Evolutionary conservation across 2,797 vertebrate genomes (phyloP).

Genomic region (Aphelocoma californica): DNA sequence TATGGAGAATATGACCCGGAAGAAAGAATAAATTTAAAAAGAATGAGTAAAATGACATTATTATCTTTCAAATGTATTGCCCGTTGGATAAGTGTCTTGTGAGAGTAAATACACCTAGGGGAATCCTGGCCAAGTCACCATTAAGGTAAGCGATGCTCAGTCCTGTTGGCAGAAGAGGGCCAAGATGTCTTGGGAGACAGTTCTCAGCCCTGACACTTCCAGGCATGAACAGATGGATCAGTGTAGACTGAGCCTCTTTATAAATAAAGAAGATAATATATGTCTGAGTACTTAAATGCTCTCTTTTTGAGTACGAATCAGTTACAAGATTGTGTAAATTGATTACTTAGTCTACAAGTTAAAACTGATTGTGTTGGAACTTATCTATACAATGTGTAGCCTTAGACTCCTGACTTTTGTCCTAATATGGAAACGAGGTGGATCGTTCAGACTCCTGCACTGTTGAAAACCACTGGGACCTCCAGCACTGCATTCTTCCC

Average conservation of each 20-base stretch:
- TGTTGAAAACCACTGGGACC: background rate
- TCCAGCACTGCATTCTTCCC: background rate
- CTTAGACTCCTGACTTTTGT: background rate
- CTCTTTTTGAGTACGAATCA: background rate
- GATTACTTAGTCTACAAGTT: background rate
- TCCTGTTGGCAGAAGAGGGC: background rate
- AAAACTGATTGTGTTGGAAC: background rate
- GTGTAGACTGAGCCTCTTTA: background rate
- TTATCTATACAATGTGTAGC: background rate
- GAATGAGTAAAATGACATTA: background rate
- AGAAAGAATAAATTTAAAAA: background rate
- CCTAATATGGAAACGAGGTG: background rate
- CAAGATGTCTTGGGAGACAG: background rate
- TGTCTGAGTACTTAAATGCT: background rate
- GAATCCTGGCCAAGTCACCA: background rate
- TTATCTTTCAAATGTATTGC: background rate
- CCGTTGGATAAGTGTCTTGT: background rate
- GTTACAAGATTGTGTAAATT: background rate
- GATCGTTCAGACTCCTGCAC: background rate
- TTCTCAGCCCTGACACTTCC: background rate
- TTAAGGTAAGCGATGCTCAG: background rate
- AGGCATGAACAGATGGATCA: background rate
- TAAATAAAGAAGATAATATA: background rate
- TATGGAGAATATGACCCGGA: rapidly evolving
- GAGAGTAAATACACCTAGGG: background rate